These are phyloP conservation scores for Candoia aspera DNA, from an alignment of 2,113 vertebrate genomes.

Conservation along the genomic window DNA sequence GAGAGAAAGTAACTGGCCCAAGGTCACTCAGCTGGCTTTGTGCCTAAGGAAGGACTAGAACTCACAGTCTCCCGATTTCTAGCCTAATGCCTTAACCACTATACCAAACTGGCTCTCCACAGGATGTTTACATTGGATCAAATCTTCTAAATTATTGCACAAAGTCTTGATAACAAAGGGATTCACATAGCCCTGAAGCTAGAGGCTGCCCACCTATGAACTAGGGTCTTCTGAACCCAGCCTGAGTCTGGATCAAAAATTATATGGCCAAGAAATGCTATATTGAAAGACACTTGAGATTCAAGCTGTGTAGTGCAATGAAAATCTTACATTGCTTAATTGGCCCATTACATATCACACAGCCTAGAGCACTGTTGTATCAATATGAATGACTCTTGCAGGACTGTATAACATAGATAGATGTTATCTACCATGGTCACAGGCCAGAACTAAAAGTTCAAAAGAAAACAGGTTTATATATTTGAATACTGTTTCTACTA, in stretches of 20 bases:
- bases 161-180: neutral
- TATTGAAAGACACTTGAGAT: neutral
- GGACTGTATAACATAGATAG: neutral
- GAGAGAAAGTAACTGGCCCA: too few species aligned
- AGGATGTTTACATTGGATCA: neutral
- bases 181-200: neutral
- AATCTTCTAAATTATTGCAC: neutral
- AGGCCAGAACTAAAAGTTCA: neutral
- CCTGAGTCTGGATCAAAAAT: neutral
- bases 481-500: neutral
- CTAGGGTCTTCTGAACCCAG: neutral
- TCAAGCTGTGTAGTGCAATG: neutral
- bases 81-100: too few species aligned
- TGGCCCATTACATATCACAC: too few species aligned
- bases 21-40: too few species aligned
- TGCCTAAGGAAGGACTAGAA: too few species aligned
- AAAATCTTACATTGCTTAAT: too few species aligned
- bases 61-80: too few species aligned
- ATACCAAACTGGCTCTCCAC: too few species aligned
- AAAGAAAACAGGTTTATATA: neutral
- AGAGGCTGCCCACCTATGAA: neutral
- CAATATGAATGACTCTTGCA: neutral
- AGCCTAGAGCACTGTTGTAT: too few species aligned
- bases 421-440: neutral
- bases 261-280: neutral